Base-by-base conservation (phyloP, 1,140 invertebrate genomes). In the Temnothorax curvispinosus region DNA sequence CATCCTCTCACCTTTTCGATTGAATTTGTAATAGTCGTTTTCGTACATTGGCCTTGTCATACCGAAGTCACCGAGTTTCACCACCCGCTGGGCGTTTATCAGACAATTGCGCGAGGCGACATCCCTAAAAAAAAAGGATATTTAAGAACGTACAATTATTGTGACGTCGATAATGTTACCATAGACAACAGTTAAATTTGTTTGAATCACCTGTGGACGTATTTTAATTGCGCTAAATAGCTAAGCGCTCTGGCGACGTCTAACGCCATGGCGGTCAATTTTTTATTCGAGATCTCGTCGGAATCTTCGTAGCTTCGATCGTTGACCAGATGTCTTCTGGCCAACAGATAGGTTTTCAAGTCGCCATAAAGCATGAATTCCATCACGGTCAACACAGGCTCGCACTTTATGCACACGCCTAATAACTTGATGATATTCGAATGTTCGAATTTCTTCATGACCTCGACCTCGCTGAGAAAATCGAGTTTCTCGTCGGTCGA, bases 311-410 rank as follows among this genome's bases (percentile, higher is more conserved):
- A 96, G 65, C 95, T 96, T 41, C 95, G 95, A 75, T 97, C 97
- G 84, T 97, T 97, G 0, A 98, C 98, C 88, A 99, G 95, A 94
- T 98, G 97, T 72, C 98, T 96, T 78, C 98, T 96, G 0, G 97
- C 98, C 38, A 99, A 94, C 56, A 99, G 95, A 94, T 97, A 99
- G 0, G 97, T 98, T 94, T 99, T 99, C 77, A 99, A 94, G 93
- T 99, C 98, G 32, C 98, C 98, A 89, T 98, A 98, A 62, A 99
- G 96, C 97, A 99, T 98, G 88, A 98, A 99, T 93, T 99, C 98
- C 97, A 99, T 99, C 0, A 99, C 97, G 6, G 98, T 98, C 92
- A 98, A 98, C 18, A 98, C 97, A 0, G 98, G 98, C 88, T 98
- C 98, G 62, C 96, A 97, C 92, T 97, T 97, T 1, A 98, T 98